A percentile compares a stretch with the other conserved stretches of the same genome.
Conservation (phyloP, 2,888 invertebrate species). For the Sepiola atlantica region DNA sequence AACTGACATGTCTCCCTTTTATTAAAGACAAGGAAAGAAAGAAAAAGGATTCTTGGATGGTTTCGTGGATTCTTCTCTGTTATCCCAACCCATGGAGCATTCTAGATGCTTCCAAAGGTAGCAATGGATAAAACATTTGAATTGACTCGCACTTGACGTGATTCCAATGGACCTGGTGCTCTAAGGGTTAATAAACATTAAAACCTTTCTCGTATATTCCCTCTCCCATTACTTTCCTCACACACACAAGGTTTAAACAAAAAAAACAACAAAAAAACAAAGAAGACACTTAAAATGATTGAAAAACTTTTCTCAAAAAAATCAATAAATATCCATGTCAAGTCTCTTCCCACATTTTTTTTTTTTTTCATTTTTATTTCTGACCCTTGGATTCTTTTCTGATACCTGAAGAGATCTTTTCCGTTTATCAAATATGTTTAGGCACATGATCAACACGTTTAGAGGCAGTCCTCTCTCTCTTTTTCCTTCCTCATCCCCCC, state of each 20-base stretch:
- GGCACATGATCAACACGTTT: background rate
- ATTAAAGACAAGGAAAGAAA: no score
- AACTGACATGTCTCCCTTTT: slow-evolving; percentile 11
- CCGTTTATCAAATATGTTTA: background rate
- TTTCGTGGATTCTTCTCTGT: background rate
- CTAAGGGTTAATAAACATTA: background rate
- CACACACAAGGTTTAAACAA: background rate
- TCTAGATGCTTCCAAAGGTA: slow-evolving; percentile 32
- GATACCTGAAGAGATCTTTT: background rate
- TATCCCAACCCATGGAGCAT: background rate
- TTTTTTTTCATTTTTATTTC: background rate
- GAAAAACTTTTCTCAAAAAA: background rate
- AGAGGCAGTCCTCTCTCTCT: background rate
- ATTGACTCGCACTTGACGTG: background rate
- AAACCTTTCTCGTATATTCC: background rate
- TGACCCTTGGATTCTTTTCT: no score
- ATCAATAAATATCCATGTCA: background rate
- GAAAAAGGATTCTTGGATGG: background rate
- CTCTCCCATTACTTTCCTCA: background rate
- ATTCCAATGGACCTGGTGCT: background rate
- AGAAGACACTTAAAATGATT: no score
- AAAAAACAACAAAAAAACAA: no score
- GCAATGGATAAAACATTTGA: slow-evolving; percentile 8
- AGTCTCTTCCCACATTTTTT: background rate
- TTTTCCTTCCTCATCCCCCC: no score